Percentiles rank a stretch among this genome's conserved stretches.
phyloP scores from a whole-genome alignment of 2,113 vertebrate species.

The Cyprinus carpio region DNA sequence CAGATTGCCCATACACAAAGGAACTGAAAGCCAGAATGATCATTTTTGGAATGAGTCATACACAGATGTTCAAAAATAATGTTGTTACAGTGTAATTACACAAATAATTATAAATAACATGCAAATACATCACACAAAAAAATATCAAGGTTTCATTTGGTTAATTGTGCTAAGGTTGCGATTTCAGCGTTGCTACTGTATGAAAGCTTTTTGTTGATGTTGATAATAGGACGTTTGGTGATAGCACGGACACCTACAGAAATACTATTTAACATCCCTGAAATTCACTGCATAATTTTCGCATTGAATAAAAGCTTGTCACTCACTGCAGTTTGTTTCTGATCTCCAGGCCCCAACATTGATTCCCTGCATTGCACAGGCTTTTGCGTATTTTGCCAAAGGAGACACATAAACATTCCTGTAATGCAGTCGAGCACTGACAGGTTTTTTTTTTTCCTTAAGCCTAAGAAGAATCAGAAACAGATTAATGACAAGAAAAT shows the following conservation, averaged over 20 bases:
- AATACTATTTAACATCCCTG: background rate
- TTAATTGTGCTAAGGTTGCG: background rate
- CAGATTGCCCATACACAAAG: conserved; percentile 65
- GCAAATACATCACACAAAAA: background rate
- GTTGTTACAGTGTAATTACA: background rate
- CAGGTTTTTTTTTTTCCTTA: conserved; percentile 71
- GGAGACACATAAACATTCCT: conserved; percentile 67
- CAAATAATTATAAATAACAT: background rate
- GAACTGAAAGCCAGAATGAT: conserved; percentile 56
- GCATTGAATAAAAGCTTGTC: background rate
- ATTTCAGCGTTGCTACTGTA: too few species aligned
- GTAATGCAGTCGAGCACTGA: conserved; percentile 51
- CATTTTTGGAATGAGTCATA: background rate
- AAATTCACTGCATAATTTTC: background rate
- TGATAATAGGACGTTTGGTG: too few species aligned
- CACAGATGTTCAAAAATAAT: background rate
- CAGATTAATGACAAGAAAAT: background rate
- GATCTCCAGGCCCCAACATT: conserved; percentile 71
- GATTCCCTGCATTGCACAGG: conserved; percentile 66
- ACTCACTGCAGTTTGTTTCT: conserved; percentile 71
- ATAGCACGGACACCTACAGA: background rate
- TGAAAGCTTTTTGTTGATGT: too few species aligned
- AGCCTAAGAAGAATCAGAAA: conserved; percentile 60
- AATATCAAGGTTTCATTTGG: background rate
- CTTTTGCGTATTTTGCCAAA: conserved; percentile 74